Evolutionary conservation across 2,113 vertebrate genomes (phyloP).

Genomic region (Carettochelys insculpta): DNA sequence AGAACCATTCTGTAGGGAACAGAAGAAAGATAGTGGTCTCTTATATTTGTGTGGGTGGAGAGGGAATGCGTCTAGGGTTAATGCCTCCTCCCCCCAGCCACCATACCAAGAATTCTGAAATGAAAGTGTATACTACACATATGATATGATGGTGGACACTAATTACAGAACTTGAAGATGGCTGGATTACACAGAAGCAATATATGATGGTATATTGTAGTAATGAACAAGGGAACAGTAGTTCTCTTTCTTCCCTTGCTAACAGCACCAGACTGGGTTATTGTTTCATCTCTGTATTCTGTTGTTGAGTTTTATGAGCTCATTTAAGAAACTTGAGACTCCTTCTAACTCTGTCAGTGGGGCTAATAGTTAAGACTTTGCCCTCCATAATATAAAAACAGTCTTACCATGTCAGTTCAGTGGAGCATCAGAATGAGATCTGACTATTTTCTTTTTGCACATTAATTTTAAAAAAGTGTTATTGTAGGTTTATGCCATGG

Average conservation of each 20-base stretch:
- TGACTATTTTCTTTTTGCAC: not conserved
- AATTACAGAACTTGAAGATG: constrained; percentile 66
- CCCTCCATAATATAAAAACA: not conserved
- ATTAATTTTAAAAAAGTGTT: constrained; percentile 18
- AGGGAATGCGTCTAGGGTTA: constrained; percentile 66
- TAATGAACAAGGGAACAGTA: constrained; percentile 65
- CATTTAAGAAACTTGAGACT: constrained; percentile 25
- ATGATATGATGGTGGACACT: constrained; percentile 50
- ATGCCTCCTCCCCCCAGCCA: constrained; percentile 1
- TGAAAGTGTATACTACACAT: constrained; percentile 62
- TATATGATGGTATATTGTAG: constrained; percentile 48
- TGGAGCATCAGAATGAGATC: not conserved
- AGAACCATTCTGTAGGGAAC: constrained; percentile 55
- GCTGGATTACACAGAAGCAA: constrained; percentile 35
- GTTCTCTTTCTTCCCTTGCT: constrained; percentile 68
- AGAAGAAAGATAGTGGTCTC: constrained; percentile 70
- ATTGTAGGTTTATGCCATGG: not conserved
- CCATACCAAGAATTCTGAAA: constrained; percentile 54
- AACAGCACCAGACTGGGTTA: constrained; percentile 34
- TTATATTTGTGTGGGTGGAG: constrained; percentile 60
- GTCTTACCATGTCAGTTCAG: not conserved
- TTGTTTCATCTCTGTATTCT: constrained; percentile 55
- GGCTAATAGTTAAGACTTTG: not conserved
- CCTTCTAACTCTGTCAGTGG: constrained; percentile 13
- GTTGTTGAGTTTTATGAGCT: constrained; percentile 17